Percentiles rank a stretch among this genome's conserved stretches.
phyloP scores from a whole-genome alignment of 2,113 vertebrate genomes.

The Corythaeola cristata region DNA sequence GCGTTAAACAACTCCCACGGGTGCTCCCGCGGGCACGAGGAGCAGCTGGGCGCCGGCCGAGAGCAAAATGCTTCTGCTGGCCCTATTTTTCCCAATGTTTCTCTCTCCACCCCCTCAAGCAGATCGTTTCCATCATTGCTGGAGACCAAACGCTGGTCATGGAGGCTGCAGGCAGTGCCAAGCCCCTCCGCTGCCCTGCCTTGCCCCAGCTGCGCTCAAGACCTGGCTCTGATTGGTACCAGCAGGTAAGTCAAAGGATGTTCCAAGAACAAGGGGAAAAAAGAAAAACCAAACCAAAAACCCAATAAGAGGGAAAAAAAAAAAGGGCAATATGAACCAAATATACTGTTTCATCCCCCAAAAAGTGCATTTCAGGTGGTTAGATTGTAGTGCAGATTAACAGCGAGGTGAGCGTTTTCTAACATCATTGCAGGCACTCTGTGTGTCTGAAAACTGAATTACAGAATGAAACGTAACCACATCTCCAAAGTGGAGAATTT shows the following conservation, averaged over 20 bases:
- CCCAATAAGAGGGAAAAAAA: neutral
- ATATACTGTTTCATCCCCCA: neutral
- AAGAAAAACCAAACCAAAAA: no score
- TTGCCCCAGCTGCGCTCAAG: neutral
- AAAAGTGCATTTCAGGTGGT: neutral
- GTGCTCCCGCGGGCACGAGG: neutral
- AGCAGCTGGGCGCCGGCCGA: neutral
- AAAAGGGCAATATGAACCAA: fast-evolving
- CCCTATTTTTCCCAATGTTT: neutral
- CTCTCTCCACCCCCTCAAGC: neutral
- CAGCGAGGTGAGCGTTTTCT: neutral
- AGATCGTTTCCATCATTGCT: neutral
- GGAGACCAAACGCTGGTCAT: fast-evolving
- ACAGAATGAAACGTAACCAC: neutral
- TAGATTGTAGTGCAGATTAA: neutral
- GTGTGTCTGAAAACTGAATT: neutral
- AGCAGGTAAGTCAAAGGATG: neutral
- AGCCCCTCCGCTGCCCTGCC: neutral
- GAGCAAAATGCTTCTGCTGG: neutral
- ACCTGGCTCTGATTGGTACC: fast-evolving
- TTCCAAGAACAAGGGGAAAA: neutral
- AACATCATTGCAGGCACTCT: neutral
- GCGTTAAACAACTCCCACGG: fast-evolving
- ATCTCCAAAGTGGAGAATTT: neutral
- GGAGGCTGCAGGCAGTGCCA: neutral